These are phyloP conservation scores for Peucedramus taeniatus DNA, from an alignment of 2,113 vertebrate genomes.

Conservation along the genomic window DNA sequence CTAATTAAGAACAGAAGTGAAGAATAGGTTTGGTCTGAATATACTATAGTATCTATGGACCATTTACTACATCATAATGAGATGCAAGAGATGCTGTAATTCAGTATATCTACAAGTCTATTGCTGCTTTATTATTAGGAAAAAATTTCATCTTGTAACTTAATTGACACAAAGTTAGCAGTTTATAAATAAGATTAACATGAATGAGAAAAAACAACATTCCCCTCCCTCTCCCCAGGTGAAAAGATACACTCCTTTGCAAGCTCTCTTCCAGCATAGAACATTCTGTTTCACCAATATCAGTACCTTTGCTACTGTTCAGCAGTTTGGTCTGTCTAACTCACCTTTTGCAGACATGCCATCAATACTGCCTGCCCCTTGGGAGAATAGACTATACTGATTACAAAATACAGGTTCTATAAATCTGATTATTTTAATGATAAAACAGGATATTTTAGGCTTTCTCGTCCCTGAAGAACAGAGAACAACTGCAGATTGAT, in stretches of 20 bases:
- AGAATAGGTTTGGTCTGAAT: slow-evolving; percentile 19
- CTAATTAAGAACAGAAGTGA: slow-evolving; percentile 55
- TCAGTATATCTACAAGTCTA: background rate
- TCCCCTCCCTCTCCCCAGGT: background rate
- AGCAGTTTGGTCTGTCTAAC: background rate
- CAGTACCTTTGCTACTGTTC: background rate
- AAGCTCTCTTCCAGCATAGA: background rate
- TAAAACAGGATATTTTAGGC: slow-evolving; percentile 15
- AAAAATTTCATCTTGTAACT: background rate
- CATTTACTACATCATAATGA: slow-evolving; percentile 12
- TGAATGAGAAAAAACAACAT: background rate
- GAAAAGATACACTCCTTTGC: background rate
- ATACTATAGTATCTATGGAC: background rate
- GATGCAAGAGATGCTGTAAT: background rate
- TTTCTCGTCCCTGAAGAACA: slow-evolving; percentile 9
- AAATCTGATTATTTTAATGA: slow-evolving; percentile 46
- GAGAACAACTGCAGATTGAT: slow-evolving; percentile 28
- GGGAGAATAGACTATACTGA: background rate
- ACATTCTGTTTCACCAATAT: background rate
- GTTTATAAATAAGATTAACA: background rate
- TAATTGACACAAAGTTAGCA: background rate
- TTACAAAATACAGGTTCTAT: background rate
- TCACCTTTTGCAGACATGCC: background rate
- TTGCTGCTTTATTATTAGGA: background rate
- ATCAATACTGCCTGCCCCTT: background rate